phyloP scores from a whole-genome alignment of 1,140 invertebrate species.

The Hypothenemus hampei region DNA sequence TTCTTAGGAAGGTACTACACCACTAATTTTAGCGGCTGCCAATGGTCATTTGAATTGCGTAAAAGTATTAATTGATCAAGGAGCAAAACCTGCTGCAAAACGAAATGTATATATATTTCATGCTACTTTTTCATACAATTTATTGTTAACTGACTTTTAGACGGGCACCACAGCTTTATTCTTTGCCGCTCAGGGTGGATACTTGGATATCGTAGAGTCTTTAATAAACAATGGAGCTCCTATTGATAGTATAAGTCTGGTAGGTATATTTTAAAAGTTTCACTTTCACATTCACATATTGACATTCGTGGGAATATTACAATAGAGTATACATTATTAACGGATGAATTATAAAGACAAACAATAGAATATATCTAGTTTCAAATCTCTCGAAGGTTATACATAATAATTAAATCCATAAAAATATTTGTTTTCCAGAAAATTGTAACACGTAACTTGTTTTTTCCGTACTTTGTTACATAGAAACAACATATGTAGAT shows the following conservation, averaged over 20 bases:
- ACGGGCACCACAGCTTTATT: conserved; percentile 88
- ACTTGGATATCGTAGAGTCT: conserved; percentile 71
- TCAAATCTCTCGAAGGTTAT: no score
- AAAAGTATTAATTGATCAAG: conserved; percentile 78
- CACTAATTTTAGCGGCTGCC: conserved; percentile 82
- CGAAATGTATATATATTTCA: conserved; percentile 61
- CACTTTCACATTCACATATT: neutral
- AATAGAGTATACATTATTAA: no score
- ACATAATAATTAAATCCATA: no score
- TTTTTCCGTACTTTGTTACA: no score
- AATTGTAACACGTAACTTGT: no score
- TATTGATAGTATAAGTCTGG: conserved; percentile 75
- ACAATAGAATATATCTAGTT: no score
- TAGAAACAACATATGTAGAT: no score
- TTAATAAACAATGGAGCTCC: conserved; percentile 71
- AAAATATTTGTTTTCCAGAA: no score
- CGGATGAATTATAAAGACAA: no score
- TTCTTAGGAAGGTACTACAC: conserved; percentile 84
- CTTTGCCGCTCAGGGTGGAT: conserved; percentile 87
- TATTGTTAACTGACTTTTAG: conserved; percentile 47
- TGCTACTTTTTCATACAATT: neutral
- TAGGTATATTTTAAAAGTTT: conserved; percentile 48
- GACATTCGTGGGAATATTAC: no score
- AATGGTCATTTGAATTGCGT: conserved; percentile 85
- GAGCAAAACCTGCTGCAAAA: conserved; percentile 76